Evolutionary conservation across 2,113 vertebrate species (phyloP), one percentile per base, ranked within the genome.

Genomic region (Tupaia chinensis): DNA sequence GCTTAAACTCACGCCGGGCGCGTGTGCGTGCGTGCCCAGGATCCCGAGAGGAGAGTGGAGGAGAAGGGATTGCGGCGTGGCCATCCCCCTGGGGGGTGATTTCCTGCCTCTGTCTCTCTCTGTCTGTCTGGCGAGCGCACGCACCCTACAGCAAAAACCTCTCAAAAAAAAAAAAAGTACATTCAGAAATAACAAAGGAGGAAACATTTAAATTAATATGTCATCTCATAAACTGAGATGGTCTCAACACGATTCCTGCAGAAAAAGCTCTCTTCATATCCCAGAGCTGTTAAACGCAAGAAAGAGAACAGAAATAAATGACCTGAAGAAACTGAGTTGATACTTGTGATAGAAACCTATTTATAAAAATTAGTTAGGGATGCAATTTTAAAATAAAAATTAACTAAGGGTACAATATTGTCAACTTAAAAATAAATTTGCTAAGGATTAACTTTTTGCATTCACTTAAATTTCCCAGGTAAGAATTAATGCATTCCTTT

Each of bases 151-250:
- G 32, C 32, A 32, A 32, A 32, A 32, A 32, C 32, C 32, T 32
- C 32, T 32, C 32, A 32, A 32, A 32, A 32, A 32, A 32, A 32
- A 32, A 32, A 72, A 94, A 94, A 94, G 65, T 6, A 74, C 29
- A 84, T 73, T 87, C 19, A 44, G 25, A 90, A 95, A 89, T 78
- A 27, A 82, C 8, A 77, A 95, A 87, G 61, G 15, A 95, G 11
- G 29, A 65, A 94, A 87, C 5, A 74, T 65, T 63, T 82, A 94
- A 61, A 63, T 87, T 82, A 76, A 11, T 74, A 65, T 14, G 44
- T 19, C 44, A 29, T 79, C 58, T 83, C 22, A 94, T 15, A 87
- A 34, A 61, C 0, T 53, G 61, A 88, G 19, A 88, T 13, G 53
- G 20, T 44, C 44, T 94, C 53, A 58, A 74, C 87, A 87, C 13